These are phyloP conservation scores for Apteryx mantelli DNA, from an alignment of 2,113 vertebrate genomes.

Conservation along the genomic window DNA sequence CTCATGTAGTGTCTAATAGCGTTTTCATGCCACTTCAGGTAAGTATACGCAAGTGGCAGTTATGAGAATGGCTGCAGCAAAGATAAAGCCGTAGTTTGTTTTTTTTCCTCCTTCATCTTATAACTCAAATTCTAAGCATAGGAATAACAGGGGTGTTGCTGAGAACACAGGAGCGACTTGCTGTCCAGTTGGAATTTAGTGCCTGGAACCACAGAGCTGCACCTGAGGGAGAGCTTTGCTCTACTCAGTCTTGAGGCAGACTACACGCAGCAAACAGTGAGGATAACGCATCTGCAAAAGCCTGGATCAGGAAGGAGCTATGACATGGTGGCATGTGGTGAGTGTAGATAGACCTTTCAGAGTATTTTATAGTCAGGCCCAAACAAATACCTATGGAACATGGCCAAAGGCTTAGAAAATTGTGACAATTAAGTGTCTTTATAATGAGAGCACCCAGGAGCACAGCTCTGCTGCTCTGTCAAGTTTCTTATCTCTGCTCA, in stretches of 20 bases:
- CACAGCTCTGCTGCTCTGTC: neutral
- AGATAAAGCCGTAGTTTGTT: neutral
- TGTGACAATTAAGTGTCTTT: neutral
- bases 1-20: rapidly evolving
- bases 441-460: neutral
- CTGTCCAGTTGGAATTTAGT: neutral
- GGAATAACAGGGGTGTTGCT: neutral
- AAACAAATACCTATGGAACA: neutral
- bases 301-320: neutral
- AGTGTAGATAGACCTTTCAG: neutral
- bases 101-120: neutral
- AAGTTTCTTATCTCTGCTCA: neutral
- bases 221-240: neutral
- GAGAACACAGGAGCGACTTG: neutral
- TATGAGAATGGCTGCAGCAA: neutral
- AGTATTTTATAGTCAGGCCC: neutral
- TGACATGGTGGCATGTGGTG: neutral
- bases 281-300: neutral
- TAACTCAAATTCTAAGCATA: neutral
- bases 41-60: neutral
- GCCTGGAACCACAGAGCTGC: neutral
- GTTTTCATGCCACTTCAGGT: neutral
- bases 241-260: neutral
- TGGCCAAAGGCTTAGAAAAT: neutral
- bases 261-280: too few species aligned